phyloP scores from a whole-genome alignment of 30 jellyfish, hydroid and myxozoan species.

The Haliclystus octoradiatus region DNA sequence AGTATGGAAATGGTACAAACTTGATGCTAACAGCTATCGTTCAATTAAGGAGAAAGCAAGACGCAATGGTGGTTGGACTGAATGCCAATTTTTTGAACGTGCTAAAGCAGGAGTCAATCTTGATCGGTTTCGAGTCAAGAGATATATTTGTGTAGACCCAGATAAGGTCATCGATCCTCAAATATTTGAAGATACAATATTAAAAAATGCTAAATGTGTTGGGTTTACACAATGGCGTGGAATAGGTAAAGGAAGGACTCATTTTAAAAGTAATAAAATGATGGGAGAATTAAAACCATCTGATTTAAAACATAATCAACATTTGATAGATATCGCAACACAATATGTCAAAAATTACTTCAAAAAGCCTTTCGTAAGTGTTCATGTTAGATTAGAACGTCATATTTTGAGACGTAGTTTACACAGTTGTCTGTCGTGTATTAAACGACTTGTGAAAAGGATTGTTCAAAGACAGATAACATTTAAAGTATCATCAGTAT shows the following conservation, averaged over 20 bases:
- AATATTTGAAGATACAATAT: slow-evolving; percentile 45
- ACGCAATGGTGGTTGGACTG: slow-evolving; percentile 37
- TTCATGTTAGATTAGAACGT: slow-evolving; percentile 82
- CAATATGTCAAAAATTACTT: slow-evolving; percentile 24
- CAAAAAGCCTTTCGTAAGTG: slow-evolving; percentile 59
- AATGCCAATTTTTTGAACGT: slow-evolving; percentile 44
- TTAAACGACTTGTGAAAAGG: slow-evolving; percentile 21
- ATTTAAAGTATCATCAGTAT: slow-evolving; percentile 28
- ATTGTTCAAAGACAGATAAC: slow-evolving; percentile 14
- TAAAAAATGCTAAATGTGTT: slow-evolving; percentile 48
- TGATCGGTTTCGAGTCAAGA: slow-evolving; percentile 36
- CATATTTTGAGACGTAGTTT: slow-evolving; percentile 59
- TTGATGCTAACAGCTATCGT: slow-evolving; percentile 4
- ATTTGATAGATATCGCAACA: slow-evolving; percentile 48
- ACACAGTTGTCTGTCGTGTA: slow-evolving; percentile 38
- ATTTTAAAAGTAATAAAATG: slow-evolving; percentile 47
- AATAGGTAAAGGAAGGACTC: slow-evolving; percentile 64
- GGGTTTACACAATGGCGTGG: slow-evolving; percentile 89
- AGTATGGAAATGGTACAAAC: slow-evolving; percentile 64
- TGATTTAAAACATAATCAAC: slow-evolving; percentile 39
- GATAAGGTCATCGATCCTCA: slow-evolving; percentile 58
- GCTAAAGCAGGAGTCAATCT: slow-evolving; percentile 51
- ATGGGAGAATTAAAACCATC: slow-evolving; percentile 58
- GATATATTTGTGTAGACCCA: slow-evolving; percentile 82
- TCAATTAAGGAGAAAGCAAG: slow-evolving; percentile 2